These are phyloP conservation scores for Sebastes trivittatus DNA, from an alignment of 2,797 vertebrate genomes.

Conservation along the genomic window DNA sequence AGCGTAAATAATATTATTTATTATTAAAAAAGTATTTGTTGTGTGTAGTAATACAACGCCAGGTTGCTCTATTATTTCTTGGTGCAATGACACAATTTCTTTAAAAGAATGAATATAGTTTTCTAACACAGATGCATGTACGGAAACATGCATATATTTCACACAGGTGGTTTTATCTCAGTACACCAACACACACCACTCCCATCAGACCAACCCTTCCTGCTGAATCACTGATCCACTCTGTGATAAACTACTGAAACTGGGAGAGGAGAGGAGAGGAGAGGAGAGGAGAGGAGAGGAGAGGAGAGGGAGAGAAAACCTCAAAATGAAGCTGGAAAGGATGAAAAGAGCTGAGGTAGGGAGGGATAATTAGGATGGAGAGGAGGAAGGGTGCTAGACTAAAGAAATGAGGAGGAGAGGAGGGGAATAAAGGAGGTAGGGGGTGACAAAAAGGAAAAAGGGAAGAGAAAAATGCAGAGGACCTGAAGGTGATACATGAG, in stretches of 20 bases:
- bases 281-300: not conserved
- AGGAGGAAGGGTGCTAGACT: not conserved
- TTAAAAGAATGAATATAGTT: not conserved
- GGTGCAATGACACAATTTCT: not conserved
- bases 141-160: too few relatives aligned
- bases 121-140: not conserved
- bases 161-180: not conserved
- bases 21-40: not conserved
- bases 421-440: not conserved
- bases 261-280: not conserved
- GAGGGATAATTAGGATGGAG: not conserved
- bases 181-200: not conserved
- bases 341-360: not conserved
- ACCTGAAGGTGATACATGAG: not conserved
- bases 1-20: not conserved
- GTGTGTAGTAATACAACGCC: not conserved
- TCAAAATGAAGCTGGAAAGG: not conserved
- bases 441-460: not conserved
- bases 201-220: not conserved
- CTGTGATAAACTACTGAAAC: not conserved
- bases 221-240: conserved; percentile 3
- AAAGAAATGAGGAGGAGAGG: not conserved
- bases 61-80: not conserved
- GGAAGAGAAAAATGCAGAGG: not conserved
- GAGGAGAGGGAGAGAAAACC: not conserved